A percentile compares a stretch with the other conserved stretches of the same genome.
Evolutionary conservation across 2,113 vertebrate species (phyloP).

Genomic region (Parus major): DNA sequence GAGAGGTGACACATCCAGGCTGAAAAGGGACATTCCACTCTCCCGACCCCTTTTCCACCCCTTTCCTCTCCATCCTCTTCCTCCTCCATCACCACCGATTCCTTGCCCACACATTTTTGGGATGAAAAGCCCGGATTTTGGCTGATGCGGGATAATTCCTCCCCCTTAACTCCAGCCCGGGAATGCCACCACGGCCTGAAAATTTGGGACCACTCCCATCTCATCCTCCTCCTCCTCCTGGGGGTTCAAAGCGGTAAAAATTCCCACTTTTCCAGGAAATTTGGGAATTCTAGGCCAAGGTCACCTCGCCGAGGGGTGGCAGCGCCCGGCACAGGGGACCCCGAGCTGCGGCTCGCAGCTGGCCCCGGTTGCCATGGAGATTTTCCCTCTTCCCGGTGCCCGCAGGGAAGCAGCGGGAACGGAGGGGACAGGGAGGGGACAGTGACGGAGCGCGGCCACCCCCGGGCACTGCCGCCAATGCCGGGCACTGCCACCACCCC

Average conservation of each 20-base stretch:
- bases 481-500: neutral
- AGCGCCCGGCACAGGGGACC: rapidly evolving
- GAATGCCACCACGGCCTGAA: neutral
- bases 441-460: neutral
- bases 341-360: neutral
- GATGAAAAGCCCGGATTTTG: neutral
- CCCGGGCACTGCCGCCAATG: neutral
- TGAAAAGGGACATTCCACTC: neutral
- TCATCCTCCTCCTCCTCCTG: neutral
- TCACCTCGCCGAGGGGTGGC: neutral
- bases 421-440: neutral
- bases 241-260: rapidly evolving
- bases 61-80: neutral
- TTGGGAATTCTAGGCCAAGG: rapidly evolving
- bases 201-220: neutral
- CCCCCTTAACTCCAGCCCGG: neutral
- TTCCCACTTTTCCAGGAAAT: neutral
- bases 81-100: neutral
- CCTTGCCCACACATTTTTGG: neutral
- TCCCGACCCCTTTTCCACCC: neutral
- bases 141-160: neutral
- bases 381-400: neutral
- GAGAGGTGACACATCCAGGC: neutral
- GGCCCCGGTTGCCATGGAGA: conserved; percentile 54
- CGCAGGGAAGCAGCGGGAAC: neutral